phyloP scores from a whole-genome alignment of 2,113 vertebrate species.

The Cinclus mexicanus region DNA sequence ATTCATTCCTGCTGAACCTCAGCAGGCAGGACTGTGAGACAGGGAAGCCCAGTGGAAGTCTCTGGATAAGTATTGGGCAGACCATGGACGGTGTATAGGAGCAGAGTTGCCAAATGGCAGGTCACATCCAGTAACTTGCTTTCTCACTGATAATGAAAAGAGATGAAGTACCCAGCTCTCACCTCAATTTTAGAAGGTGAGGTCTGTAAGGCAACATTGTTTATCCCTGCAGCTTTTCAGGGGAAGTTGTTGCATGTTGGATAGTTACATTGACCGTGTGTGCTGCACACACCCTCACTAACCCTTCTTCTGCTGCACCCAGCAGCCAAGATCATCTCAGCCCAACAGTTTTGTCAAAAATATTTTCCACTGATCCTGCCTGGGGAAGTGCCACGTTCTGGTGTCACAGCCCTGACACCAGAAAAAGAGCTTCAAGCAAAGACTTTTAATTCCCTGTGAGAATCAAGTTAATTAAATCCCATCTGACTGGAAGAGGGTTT shows the following conservation, averaged over 20 bases:
- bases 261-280: neutral
- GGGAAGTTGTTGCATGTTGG: neutral
- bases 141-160: rapidly evolving
- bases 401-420: neutral
- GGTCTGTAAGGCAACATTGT: neutral
- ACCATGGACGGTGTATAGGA: rapidly evolving
- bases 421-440: constrained; percentile 15
- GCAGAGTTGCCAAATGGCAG: neutral
- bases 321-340: neutral
- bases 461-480: constrained; percentile 56
- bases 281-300: neutral
- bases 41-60: neutral
- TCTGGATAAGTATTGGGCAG: rapidly evolving
- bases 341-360: neutral
- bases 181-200: neutral
- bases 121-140: neutral
- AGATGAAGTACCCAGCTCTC: neutral
- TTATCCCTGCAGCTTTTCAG: neutral
- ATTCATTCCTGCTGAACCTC: neutral
- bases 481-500: constrained; percentile 17
- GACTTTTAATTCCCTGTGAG: constrained; percentile 49
- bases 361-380: neutral
- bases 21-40: neutral
- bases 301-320: neutral
- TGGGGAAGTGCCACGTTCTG: neutral